These are phyloP conservation scores for Glyphotaelius pellucidus DNA, from an alignment of 2,888 invertebrate genomes.

Conservation along the genomic window DNA sequence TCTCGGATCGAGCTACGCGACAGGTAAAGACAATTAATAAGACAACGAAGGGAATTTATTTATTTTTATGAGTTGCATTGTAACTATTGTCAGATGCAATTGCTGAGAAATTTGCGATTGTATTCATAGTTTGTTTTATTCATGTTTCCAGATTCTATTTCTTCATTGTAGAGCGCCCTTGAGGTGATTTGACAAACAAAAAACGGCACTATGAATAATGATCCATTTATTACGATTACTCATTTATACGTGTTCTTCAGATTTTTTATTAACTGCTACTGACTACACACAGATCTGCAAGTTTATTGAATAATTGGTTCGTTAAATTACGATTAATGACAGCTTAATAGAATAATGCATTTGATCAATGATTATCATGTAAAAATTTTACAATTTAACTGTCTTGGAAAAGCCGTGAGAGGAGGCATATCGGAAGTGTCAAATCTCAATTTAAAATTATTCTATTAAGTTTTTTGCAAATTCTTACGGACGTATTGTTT, in stretches of 20 bases:
- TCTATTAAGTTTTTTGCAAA: background rate
- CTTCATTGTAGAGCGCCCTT: background rate
- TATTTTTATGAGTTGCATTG: background rate
- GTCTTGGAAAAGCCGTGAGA: background rate
- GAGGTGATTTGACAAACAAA: background rate
- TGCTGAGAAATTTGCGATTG: background rate
- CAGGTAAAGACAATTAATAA: too few species aligned
- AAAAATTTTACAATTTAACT: background rate
- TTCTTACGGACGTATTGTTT: background rate
- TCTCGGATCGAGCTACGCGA: too few species aligned
- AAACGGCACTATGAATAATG: background rate
- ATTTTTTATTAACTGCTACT: too few species aligned
- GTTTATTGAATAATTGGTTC: background rate
- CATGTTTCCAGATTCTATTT: background rate
- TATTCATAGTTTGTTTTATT: background rate
- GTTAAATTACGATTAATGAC: background rate
- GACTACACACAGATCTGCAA: too few species aligned
- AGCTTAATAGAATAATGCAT: background rate
- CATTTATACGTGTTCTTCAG: background rate
- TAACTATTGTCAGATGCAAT: background rate
- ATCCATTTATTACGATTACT: background rate
- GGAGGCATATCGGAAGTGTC: background rate
- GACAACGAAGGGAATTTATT: background rate
- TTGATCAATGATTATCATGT: background rate
- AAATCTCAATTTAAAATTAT: background rate